Evolutionary conservation across 2,888 invertebrate species (phyloP).

Genomic region (Anticlea derivata): DNA sequence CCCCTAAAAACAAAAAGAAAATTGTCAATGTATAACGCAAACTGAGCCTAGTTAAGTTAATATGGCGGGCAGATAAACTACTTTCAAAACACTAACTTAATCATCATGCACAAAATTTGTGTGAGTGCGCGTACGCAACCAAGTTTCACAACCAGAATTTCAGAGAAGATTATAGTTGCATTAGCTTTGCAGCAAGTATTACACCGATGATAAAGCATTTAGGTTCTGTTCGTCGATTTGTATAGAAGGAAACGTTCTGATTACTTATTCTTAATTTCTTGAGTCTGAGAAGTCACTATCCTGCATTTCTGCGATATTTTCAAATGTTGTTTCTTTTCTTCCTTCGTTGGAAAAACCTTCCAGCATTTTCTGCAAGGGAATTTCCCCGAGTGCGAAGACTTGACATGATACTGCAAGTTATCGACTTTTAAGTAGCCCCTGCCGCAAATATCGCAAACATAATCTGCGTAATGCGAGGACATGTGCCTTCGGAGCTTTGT

Average conservation of each 20-base stretch:
- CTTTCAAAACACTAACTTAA: conserved; percentile 27
- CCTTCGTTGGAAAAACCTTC: conserved; percentile 56
- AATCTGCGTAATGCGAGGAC: conserved; percentile 62
- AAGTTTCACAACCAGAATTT: not conserved
- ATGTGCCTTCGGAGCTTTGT: conserved; percentile 66
- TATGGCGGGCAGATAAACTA: conserved; percentile 14
- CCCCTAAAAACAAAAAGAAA: conserved; percentile 80
- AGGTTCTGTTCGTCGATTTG: too few relatives aligned
- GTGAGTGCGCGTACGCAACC: too few relatives aligned
- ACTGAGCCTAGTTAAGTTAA: conserved; percentile 26
- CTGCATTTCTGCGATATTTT: conserved; percentile 58
- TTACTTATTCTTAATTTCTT: conserved; percentile 13
- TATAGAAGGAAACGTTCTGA: too few relatives aligned
- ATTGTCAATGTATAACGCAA: conserved; percentile 67
- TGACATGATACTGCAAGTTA: conserved; percentile 65
- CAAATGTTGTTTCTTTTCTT: conserved; percentile 57
- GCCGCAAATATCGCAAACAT: conserved; percentile 70
- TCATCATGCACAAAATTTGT: conserved; percentile 38
- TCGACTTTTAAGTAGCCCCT: conserved; percentile 61
- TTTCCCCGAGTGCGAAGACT: conserved; percentile 58
- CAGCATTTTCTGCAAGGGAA: conserved; percentile 65
- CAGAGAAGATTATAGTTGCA: not conserved
- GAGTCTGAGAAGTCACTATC: conserved; percentile 22
- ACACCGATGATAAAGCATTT: too few relatives aligned
- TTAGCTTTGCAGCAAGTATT: not conserved